Evolutionary conservation across 2,797 vertebrate species (phyloP).

Genomic region (Sus cebifrons): DNA sequence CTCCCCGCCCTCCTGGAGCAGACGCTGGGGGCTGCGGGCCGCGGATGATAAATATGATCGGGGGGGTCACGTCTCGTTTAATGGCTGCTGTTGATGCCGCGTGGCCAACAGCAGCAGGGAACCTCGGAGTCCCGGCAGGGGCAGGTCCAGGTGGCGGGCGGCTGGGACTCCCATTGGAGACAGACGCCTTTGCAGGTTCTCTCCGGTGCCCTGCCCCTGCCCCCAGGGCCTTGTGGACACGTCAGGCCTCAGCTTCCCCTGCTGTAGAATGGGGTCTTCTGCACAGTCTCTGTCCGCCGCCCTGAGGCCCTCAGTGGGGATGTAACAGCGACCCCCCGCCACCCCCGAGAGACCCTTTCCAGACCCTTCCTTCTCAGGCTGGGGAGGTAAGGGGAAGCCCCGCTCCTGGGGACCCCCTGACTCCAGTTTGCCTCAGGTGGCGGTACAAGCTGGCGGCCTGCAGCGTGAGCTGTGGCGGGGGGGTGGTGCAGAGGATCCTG

Average conservation of each 20-base stretch:
- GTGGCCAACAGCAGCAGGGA: neutral
- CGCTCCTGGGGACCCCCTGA: neutral
- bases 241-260: neutral
- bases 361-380: neutral
- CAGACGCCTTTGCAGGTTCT: neutral
- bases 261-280: neutral
- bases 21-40: fast-evolving
- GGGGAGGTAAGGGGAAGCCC: neutral
- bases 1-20: neutral
- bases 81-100: fast-evolving
- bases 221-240: neutral
- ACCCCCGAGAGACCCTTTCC: neutral
- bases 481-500: constrained; percentile 90
- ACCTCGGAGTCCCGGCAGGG: neutral
- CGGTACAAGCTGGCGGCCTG: constrained; percentile 92
- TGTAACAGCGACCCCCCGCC: fast-evolving
- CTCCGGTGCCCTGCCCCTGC: neutral
- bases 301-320: neutral
- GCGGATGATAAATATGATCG: fast-evolving
- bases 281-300: neutral
- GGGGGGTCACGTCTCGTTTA: fast-evolving
- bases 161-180: neutral
- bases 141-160: fast-evolving
- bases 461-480: constrained; percentile 94
- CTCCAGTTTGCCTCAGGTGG: constrained; percentile 89